Conservation (phyloP, 2,113 vertebrate genomes). For the Catharus bicknelli region DNA sequence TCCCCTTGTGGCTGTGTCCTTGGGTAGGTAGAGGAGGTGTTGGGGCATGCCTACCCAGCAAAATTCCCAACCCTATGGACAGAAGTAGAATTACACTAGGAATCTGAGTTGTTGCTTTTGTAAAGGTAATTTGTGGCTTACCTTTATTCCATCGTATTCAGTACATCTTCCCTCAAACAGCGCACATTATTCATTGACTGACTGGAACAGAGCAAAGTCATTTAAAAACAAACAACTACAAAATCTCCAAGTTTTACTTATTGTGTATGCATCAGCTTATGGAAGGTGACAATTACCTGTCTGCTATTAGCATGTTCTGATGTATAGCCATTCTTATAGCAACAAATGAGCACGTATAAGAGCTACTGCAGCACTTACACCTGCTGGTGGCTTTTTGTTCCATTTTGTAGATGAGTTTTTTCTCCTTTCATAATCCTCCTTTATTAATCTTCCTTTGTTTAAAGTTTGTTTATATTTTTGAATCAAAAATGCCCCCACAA, state of each 20-base stretch:
- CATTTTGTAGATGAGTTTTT: not conserved
- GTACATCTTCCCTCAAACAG: not conserved
- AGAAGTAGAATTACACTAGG: not conserved
- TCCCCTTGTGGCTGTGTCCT: not conserved
- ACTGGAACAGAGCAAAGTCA: not conserved
- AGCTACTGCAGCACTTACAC: not conserved
- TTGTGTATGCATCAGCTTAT: not conserved
- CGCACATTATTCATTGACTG: not conserved
- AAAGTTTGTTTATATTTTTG: not conserved
- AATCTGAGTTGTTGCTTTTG: not conserved
- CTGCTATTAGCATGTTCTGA: not conserved
- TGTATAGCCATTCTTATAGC: not conserved
- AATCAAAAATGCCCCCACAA: not conserved
- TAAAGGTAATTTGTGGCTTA: not conserved
- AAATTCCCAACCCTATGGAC: not conserved
- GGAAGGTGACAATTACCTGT: not conserved
- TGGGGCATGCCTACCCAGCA: not conserved
- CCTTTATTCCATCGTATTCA: not conserved
- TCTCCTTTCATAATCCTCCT: not conserved
- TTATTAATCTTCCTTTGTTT: not conserved
- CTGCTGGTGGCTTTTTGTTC: accelerated
- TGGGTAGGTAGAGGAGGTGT: not conserved
- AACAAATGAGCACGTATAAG: not conserved
- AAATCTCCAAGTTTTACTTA: not conserved
- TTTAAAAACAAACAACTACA: slow-evolving; percentile 10